Evolutionary conservation across 2,113 vertebrate genomes (phyloP).

Genomic region (Todiramphus chloris): DNA sequence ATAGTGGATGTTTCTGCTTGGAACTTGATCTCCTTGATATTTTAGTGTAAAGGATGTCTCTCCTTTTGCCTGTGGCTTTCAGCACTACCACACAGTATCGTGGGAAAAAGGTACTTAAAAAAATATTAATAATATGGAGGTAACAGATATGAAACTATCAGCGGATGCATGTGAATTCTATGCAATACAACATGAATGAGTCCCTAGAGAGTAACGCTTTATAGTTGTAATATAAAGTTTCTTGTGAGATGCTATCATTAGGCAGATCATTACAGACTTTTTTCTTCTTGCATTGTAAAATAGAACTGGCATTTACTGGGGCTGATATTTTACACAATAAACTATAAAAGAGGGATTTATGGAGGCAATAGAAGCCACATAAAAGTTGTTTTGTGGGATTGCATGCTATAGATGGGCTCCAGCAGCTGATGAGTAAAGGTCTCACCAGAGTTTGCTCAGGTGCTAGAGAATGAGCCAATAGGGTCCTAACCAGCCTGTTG

Average conservation of each 20-base stretch:
- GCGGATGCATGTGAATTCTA: neutral
- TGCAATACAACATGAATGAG: neutral
- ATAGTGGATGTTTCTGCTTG: neutral
- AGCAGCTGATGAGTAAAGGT: neutral
- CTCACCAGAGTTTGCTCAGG: neutral
- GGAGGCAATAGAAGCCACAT: neutral
- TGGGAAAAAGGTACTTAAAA: neutral
- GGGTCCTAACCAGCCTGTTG: neutral
- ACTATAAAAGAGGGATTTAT: conserved; percentile 14
- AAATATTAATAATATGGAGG: neutral
- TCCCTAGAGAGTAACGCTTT: neutral
- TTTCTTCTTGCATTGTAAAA: neutral
- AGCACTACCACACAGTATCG: neutral
- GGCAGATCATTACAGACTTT: conserved; percentile 20
- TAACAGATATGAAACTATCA: neutral
- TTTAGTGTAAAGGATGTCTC: neutral
- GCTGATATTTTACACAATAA: neutral
- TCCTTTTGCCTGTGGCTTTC: neutral
- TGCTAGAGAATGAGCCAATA: neutral
- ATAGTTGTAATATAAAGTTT: neutral
- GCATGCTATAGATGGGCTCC: neutral
- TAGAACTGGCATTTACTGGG: neutral
- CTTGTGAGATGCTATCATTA: conserved; percentile 48
- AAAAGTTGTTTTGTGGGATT: neutral
- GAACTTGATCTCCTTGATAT: neutral